Base-by-base conservation (phyloP, 2,888 invertebrate species). In the Polia nebulosa region DNA sequence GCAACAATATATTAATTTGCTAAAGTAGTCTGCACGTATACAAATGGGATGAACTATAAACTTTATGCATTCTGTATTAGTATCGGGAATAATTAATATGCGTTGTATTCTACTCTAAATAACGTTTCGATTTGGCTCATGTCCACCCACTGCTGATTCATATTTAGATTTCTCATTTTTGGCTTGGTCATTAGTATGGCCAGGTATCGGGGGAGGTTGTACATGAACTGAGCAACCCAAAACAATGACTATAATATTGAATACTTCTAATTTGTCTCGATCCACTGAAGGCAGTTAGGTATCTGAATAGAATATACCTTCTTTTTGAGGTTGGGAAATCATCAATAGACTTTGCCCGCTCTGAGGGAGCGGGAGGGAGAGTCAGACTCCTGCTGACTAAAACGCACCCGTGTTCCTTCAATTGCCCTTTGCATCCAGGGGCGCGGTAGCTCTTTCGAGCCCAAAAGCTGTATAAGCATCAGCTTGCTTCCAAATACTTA, bases 1-100 rank as follows among this genome's bases (percentile, higher is more conserved):
- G 97, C 83, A 97, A 97, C 91, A 95, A 93, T 49, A 82, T 57
- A 79, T 63, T 58, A 49, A 47, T 65, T 71, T 71, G 81, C 51
- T 77, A 47, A 88, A 86, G 75, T 78, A 47, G 41, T 49, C 17
- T 44, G 17, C 32, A 44, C n/a, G 39, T 39, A 17, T 36, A 60
- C 22, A 55, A 56, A 59, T 29, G 25, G 25, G 11, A 41, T 34
- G n/a, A 27, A 15, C 20, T 22, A 51, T 45, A 49, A 53, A 60
- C 20, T 47, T n/a, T 20, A 66, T 60, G 22, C 22, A 51, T 27
- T 72, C 58, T 64, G 32, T 64, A 52, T 52, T 56, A 47, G 57
- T 64, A 61, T 62, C n/a, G 62, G 56, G 55, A 61, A 36, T 61
- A 71, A 78, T 66, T 71, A 47, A 47, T 66, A 39, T 76, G 56